These are phyloP conservation scores for Chitala chitala DNA, from an alignment of 2,113 vertebrate genomes.

Conservation along the genomic window DNA sequence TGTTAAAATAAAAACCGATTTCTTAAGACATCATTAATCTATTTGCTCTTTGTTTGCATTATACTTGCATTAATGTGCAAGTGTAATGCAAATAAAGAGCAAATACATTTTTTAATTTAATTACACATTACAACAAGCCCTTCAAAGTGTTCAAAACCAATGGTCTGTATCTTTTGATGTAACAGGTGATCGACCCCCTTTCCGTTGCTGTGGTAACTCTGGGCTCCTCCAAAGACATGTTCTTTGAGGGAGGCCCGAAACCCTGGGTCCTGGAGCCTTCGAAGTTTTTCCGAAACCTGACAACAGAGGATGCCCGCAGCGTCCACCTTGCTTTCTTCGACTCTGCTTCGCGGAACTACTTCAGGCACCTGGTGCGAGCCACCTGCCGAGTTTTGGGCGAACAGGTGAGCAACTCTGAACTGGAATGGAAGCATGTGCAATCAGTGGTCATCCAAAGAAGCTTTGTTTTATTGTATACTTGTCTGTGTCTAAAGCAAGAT, in stretches of 20 bases:
- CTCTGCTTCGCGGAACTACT: conserved; percentile 64
- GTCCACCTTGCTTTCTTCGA: conserved; percentile 60
- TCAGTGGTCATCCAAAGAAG: neutral
- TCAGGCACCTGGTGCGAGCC: conserved; percentile 75
- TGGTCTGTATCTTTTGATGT: conserved; percentile 3
- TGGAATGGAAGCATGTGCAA: neutral
- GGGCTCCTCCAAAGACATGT: conserved; percentile 89
- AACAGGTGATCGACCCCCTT: conserved; percentile 76
- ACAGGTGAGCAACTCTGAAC: conserved; percentile 62
- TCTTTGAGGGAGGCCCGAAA: conserved; percentile 85
- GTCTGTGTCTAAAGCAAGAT: too few relatives aligned
- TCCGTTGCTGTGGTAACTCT: conserved; percentile 82
- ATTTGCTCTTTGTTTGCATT: neutral
- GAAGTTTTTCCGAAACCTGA: conserved; percentile 80
- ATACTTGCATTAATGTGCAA: neutral
- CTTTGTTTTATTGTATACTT: neutral
- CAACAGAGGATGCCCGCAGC: conserved; percentile 61
- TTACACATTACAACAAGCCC: too few relatives aligned
- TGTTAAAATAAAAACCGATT: too few relatives aligned
- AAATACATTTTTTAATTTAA: neutral
- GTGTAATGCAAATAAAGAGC: too few relatives aligned
- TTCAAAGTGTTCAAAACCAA: too few relatives aligned
- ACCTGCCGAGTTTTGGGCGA: conserved; percentile 81
- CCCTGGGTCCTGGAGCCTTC: conserved; percentile 93
- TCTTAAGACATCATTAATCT: too few relatives aligned